Base-by-base conservation (phyloP, 2,797 vertebrate species). In the Gymnopithys bicolor region DNA sequence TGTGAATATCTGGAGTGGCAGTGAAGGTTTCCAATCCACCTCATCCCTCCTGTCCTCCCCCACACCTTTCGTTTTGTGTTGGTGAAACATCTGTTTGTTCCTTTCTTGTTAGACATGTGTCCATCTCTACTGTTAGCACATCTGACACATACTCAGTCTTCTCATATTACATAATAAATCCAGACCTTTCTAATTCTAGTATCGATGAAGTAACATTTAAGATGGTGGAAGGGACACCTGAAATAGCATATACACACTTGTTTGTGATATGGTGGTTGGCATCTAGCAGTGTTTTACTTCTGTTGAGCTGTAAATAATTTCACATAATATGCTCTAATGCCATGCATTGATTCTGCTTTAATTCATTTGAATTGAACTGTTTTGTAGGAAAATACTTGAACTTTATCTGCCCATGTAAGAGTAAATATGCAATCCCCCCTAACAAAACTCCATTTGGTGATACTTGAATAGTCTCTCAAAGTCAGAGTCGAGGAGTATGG, bases 341-440 rank as follows among this genome's bases (percentile, higher is more conserved):
- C 53, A 22, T 60, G n/a, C 24, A 6, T 58, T 41, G 35, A 12
- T 62, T 71, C 58, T 51, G 41, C 79, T 71, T 89, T 39, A 63
- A 32, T 56, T 63, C 2, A 68, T 91, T 87, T 69, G 56, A 94
- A 51, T 93, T 79, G 62, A 43, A 6, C 25, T 19, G 5, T 93
- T 96, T 93, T 89, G 55, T 49, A 83, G 53, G 51, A 49, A 89
- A 82, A 96, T 58, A 49, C 59, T 84, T 92, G 77, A 86, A 91
- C 71, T 81, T 35, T 43, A 23, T 86, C 73, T 88, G 33, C 25
- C 33, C 90, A 19, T 4, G 1, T 83, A 53, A 71, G 64, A 46
- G 68, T n/a, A 68, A 49, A 53, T 64, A 56, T 74, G 19, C 71
- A 80, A 43, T 89, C 35, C 52, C 33, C 37, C 55, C 67, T 91